phyloP scores from a whole-genome alignment of 2,797 vertebrate genomes.

The Poecilia gillii region DNA sequence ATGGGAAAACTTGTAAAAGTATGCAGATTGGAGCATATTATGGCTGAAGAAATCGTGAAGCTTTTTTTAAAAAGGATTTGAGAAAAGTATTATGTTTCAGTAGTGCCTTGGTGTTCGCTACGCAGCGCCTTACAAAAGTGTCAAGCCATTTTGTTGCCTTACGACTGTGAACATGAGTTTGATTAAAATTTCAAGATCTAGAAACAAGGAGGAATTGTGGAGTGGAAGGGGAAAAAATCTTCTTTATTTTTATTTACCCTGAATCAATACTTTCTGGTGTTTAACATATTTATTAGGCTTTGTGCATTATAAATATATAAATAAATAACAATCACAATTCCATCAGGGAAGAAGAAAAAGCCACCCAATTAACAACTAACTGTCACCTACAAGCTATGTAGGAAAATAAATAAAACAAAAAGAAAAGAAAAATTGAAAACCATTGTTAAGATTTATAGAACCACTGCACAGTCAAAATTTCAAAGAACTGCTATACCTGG shows the following conservation, averaged over 20 bases:
- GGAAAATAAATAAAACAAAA: no score
- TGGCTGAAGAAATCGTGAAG: background rate
- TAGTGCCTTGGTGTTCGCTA: background rate
- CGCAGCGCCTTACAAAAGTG: background rate
- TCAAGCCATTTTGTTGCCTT: background rate
- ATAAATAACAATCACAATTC: no score
- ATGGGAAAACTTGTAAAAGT: constrained; percentile 79
- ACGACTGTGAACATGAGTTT: background rate
- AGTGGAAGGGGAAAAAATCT: no score
- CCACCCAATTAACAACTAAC: no score
- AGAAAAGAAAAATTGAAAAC: no score
- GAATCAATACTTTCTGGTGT: background rate
- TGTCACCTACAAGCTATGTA: no score
- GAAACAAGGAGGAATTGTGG: background rate
- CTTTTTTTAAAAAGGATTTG: background rate
- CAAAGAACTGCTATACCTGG: no score
- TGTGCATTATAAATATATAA: no score
- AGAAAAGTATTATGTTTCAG: background rate
- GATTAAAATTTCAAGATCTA: background rate
- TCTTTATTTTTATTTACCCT: background rate
- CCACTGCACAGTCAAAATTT: no score
- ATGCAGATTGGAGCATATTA: background rate
- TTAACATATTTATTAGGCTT: no score
- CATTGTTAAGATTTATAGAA: no score
- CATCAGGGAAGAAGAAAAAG: no score